Conservation (phyloP, 2,797 vertebrate genomes). For the Todus mexicanus region DNA sequence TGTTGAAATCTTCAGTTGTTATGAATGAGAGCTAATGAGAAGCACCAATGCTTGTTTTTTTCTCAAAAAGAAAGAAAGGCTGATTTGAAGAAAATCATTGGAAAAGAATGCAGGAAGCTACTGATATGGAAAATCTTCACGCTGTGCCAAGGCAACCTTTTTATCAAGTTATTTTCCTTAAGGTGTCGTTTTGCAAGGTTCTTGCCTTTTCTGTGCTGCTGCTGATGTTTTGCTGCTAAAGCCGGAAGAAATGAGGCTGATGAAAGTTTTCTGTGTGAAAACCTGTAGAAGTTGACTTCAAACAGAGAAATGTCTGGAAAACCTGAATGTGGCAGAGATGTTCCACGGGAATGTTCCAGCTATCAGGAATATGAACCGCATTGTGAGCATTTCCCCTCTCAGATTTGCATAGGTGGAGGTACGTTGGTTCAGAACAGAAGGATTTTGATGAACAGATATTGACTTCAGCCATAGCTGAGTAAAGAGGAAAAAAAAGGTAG, state of each 20-base stretch:
- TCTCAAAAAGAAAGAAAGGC: not conserved
- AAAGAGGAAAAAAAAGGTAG: slow-evolving; percentile 55
- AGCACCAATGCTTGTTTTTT: not conserved
- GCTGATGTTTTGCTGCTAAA: not conserved
- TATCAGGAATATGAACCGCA: not conserved
- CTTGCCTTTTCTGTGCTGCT: not conserved
- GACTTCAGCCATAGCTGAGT: slow-evolving; percentile 56
- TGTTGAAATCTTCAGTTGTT: not conserved
- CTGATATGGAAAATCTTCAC: not conserved
- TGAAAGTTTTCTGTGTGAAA: not conserved
- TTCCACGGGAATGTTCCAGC: not conserved
- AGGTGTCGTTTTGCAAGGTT: not conserved
- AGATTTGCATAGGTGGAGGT: slow-evolving; percentile 15
- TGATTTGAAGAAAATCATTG: not conserved
- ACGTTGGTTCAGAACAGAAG: slow-evolving; percentile 52
- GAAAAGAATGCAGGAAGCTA: not conserved
- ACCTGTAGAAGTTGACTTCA: not conserved
- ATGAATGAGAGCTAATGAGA: not conserved
- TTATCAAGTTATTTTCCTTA: not conserved
- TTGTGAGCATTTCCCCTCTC: slow-evolving; percentile 22
- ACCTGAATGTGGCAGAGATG: not conserved
- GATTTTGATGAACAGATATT: slow-evolving; percentile 59
- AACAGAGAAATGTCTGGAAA: not conserved
- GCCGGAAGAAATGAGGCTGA: not conserved
- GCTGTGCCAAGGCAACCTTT: not conserved